Base-by-base conservation (phyloP, 2,797 vertebrate species). In the Oreochromis mossambicus region DNA sequence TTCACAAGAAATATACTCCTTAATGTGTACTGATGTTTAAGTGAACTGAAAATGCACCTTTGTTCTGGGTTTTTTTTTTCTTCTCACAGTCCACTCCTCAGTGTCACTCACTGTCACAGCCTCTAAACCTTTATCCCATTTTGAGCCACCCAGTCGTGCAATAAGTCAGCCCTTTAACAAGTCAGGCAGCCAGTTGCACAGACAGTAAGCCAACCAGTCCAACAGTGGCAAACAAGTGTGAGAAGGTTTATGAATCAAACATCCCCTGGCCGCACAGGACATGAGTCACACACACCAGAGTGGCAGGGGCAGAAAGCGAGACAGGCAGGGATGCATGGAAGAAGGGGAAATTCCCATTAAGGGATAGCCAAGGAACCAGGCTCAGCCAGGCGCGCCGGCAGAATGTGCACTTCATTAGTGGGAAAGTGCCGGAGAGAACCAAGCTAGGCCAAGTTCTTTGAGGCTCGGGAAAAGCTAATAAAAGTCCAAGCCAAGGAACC, bases 331-430 rank as follows among this genome's bases (percentile, higher is more conserved):
- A 92, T 90, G 91, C 87, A 92, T 90, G 87, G 89, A 93, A 91
- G 89, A 88, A 88, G 83, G 93, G 95, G 95, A 95, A 95, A 94
- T 95, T 95, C 96, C 95, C 94, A 95, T 95, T 95, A 94, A 92
- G 92, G 89, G 92, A 93, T 95, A 91, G 93, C 94, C 92, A 93
- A 92, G 82, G 91, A 93, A 85, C 86, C 48, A 32, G 83, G 84
- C 83, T 85, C 50, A 17, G 92, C 94, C 93, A 94, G 95, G 82
- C 79, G 82, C 91, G 92, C 87, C 82, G 68, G 91, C 94, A 92
- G 93, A 96, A 96, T 96, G 93, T 96, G 95, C 95, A 96, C 94
- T 96, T 97, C 95, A 97, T 97, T 96, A 97, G 93, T 93, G 94
- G 92, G 94, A 96, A 95, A 96, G 95, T 94, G 94, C 95, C 81